Base-by-base conservation (phyloP, 2,888 invertebrate genomes). In the Hololepta plana region DNA sequence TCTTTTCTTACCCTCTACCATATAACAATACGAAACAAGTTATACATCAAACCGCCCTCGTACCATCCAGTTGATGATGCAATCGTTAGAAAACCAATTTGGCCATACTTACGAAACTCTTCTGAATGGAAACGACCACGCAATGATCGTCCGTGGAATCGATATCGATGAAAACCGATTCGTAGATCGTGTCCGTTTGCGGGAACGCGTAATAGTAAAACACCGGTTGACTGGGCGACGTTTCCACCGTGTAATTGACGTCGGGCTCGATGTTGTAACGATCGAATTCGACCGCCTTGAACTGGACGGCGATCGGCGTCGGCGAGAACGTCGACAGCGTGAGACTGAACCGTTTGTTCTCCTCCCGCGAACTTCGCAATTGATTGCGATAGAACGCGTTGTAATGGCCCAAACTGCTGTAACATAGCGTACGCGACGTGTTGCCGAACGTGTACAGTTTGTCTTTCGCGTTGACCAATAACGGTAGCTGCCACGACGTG, bases 51-150 rank as follows among this genome's bases (percentile, higher is more conserved):
- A n/a, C n/a, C n/a, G n/a, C n/a, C n/a, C n/a, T n/a, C n/a, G n/a
- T n/a, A n/a, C n/a, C n/a, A n/a, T n/a, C n/a, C n/a, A n/a, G n/a
- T n/a, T n/a, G n/a, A n/a, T n/a, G n/a, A n/a, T n/a, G n/a, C n/a
- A n/a, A n/a, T n/a, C n/a, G n/a, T n/a, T n/a, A n/a, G n/a, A n/a
- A n/a, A n/a, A n/a, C n/a, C 31, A 33, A 32, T 32, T 30, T 26
- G 4, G 4, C 7, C 5, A 15, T 24, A 55, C 62, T 61, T 44
- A 76, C 76, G 42, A 67, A 64, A 36, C 67, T 67, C 41, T 74
- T 71, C 49, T 87, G 84, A 38, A 85, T 68, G 1, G 84, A 82
- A 1, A 84, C 65, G 1, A 74, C 67, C 52, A 80, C 72, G 43
- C 85, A 87, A 1, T 66, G 60, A 20, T 67, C 63, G 39, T 68